phyloP scores from a whole-genome alignment of 2,888 invertebrate species.

The Sericinus montela region DNA sequence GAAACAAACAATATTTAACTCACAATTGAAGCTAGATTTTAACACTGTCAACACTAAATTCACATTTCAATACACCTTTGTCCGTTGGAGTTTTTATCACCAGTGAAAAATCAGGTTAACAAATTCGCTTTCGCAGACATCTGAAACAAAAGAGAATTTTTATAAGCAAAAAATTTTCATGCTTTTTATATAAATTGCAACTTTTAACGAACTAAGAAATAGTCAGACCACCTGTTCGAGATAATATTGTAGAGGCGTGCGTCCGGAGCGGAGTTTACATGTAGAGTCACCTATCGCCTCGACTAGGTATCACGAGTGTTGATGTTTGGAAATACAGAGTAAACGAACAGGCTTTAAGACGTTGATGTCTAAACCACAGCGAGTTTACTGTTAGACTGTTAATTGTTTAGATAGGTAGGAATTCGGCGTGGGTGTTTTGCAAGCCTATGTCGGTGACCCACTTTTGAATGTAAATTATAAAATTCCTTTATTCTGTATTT shows the following conservation, averaged over 20 bases:
- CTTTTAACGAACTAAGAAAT: not conserved
- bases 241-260: slow-evolving; percentile 48
- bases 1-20: slow-evolving; percentile 40
- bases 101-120: slow-evolving; percentile 52
- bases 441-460: slow-evolving; percentile 6
- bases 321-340: slow-evolving; percentile 20
- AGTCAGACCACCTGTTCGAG: slow-evolving; percentile 6
- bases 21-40: slow-evolving; percentile 55
- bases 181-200: not conserved
- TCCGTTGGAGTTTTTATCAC: slow-evolving; percentile 34
- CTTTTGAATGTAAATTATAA: not conserved
- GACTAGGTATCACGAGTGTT: slow-evolving; percentile 12
- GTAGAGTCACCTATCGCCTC: slow-evolving; percentile 28
- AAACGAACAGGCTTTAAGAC: slow-evolving; percentile 40
- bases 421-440: slow-evolving; percentile 36
- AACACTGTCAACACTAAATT: slow-evolving; percentile 65
- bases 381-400: slow-evolving; percentile 39
- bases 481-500: not conserved
- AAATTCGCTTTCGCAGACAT: slow-evolving; percentile 64
- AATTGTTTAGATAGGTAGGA: slow-evolving; percentile 40
- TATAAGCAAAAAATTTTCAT: not conserved
- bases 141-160: slow-evolving; percentile 60
- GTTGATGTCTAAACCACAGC: slow-evolving; percentile 56
- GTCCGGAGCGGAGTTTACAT: slow-evolving; percentile 49
- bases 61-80: slow-evolving; percentile 66